Conservation (phyloP, 1,140 invertebrate genomes). For the Cydia strobilella region DNA sequence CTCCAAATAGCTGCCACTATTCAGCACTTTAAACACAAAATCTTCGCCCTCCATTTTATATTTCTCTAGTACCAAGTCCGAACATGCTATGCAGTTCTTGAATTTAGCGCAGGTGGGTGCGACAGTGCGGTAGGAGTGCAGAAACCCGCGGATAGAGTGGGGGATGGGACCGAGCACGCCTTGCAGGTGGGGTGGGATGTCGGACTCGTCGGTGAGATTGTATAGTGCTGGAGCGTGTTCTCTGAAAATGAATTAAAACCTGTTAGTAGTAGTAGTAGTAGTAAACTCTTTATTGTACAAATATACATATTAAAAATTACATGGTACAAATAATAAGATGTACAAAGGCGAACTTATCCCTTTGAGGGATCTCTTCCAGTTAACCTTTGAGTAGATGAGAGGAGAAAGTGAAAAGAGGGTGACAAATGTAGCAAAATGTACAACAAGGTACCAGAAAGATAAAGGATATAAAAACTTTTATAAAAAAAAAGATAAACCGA, state of each 20-base stretch:
- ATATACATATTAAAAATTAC: no score
- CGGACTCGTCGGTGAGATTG: constrained; percentile 59
- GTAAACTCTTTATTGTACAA: no score
- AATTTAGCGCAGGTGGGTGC: constrained; percentile 92
- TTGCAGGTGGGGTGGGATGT: constrained; percentile 79
- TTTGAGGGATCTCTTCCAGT: no score
- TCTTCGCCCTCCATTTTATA: constrained; percentile 86
- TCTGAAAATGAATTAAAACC: constrained; percentile 58
- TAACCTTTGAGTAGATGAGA: no score
- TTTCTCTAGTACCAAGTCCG: constrained; percentile 83
- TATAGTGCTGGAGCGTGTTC: constrained; percentile 83
- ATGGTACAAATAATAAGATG: no score
- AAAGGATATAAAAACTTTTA: no score
- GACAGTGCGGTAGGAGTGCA: constrained; percentile 89
- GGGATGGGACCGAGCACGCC: constrained; percentile 92
- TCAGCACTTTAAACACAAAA: constrained; percentile 93
- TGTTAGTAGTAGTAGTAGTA: no score
- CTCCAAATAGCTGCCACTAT: constrained; percentile 92
- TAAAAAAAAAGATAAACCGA: no score
- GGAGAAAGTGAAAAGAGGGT: no score
- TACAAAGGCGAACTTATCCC: no score
- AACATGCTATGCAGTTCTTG: constrained; percentile 96
- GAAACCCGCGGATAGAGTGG: constrained; percentile 96
- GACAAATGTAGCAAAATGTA: no score
- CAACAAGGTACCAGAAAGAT: no score